phyloP scores from a whole-genome alignment of 2,797 vertebrate genomes.

The Calcarius lapponicus region DNA sequence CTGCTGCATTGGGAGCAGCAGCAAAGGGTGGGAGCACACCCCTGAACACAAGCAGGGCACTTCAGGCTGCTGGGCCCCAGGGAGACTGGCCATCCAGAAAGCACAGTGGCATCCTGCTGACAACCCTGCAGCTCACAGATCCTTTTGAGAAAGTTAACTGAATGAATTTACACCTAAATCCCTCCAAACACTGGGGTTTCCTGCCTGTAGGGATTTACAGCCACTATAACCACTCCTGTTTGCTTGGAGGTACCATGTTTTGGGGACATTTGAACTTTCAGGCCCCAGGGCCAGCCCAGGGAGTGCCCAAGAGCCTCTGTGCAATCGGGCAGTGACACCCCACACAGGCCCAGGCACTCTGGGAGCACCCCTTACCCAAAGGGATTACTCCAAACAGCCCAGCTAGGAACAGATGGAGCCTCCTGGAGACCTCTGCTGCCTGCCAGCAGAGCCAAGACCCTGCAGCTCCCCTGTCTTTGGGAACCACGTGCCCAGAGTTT shows the following conservation, averaged over 20 bases:
- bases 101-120: neutral
- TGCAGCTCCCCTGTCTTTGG: neutral
- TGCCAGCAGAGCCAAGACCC: neutral
- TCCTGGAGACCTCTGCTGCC: neutral
- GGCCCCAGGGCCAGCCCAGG: neutral
- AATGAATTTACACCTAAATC: neutral
- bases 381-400: neutral
- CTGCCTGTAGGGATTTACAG: neutral
- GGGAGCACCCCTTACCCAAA: neutral
- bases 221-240: neutral
- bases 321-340: neutral
- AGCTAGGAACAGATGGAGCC: neutral
- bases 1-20: rapidly evolving
- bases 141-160: neutral
- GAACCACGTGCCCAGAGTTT: neutral
- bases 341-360: neutral
- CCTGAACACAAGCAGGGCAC: neutral
- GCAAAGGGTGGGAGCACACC: neutral
- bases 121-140: neutral
- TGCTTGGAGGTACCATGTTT: neutral
- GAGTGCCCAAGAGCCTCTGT: rapidly evolving
- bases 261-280: neutral
- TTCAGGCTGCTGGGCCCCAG: neutral
- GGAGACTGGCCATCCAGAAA: neutral
- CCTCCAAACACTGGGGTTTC: neutral